These are phyloP conservation scores for Epinotia ramella DNA, from an alignment of 2,888 invertebrate species.

Conservation along the genomic window DNA sequence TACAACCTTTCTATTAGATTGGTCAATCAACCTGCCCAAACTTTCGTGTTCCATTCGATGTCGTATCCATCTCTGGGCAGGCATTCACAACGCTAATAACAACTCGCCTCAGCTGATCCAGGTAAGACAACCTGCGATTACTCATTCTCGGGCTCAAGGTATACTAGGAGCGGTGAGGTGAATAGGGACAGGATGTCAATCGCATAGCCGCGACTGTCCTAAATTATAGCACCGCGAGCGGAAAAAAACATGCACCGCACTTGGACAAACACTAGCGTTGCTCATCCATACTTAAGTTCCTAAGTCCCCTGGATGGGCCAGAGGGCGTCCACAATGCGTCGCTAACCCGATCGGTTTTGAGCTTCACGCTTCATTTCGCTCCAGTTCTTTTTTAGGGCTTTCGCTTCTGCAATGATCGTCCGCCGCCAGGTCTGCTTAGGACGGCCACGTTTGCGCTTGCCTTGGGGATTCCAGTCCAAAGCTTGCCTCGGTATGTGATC, in stretches of 20 bases:
- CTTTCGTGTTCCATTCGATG: not conserved
- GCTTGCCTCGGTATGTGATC: too few relatives aligned
- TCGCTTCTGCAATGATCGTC: not conserved
- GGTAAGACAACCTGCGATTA: not conserved
- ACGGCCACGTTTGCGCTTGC: too few relatives aligned
- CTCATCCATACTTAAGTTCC: too few relatives aligned
- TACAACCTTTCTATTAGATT: not conserved
- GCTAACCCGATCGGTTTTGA: too few relatives aligned
- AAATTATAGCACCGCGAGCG: conserved; percentile 16
- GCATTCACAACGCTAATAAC: not conserved
- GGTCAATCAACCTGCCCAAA: conserved; percentile 15
- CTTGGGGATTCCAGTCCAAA: too few relatives aligned
- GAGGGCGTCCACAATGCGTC: too few relatives aligned
- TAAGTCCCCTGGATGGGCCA: too few relatives aligned
- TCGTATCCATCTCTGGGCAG: conserved; percentile 9
- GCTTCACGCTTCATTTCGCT: too few relatives aligned
- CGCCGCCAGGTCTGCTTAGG: too few relatives aligned
- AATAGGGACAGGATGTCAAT: not conserved
- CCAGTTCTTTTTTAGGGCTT: too few relatives aligned
- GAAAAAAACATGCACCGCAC: not conserved
- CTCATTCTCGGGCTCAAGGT: too few relatives aligned
- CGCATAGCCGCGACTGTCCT: not conserved
- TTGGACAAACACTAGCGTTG: conserved; percentile 4
- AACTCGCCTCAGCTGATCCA: not conserved
- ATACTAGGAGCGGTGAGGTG: too few relatives aligned